Evolutionary conservation across 2,797 vertebrate species (phyloP).

Genomic region (Platyrinchus mystaceus): DNA sequence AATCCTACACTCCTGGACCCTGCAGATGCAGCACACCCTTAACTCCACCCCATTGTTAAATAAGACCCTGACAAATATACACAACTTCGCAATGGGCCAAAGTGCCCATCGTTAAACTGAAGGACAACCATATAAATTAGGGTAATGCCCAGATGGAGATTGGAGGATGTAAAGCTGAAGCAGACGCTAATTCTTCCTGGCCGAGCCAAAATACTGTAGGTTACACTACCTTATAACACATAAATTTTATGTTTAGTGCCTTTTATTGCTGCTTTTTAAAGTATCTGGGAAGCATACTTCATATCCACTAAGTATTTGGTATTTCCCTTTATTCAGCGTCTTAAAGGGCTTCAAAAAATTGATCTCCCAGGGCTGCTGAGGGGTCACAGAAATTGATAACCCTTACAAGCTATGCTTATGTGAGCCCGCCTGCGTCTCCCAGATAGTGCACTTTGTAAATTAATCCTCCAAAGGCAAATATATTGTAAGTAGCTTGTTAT

Average conservation of each 20-base stretch:
- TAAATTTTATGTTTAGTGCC: background rate
- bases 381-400: conserved; percentile 93
- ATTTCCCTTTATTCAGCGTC: conserved; percentile 63
- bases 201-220: background rate
- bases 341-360: conserved; percentile 78
- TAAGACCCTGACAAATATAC: background rate
- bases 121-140: background rate
- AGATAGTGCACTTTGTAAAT: conserved; percentile 87
- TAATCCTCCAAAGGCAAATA: conserved; percentile 92
- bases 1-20: accelerated
- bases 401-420: conserved; percentile 85
- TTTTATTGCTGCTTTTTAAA: background rate
- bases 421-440: conserved; percentile 78
- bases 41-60: background rate
- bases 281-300: background rate
- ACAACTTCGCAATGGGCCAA: background rate
- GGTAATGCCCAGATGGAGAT: background rate
- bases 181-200: background rate
- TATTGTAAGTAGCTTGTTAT: conserved; percentile 88
- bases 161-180: background rate
- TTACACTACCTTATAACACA: background rate
- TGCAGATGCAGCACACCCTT: accelerated
- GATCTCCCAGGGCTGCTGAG: conserved; percentile 85
- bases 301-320: conserved; percentile 17
- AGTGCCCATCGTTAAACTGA: background rate